Evolutionary conservation across 2,797 vertebrate species (phyloP), one percentile per base, ranked within the genome.

Genomic region (Menidia menidia): DNA sequence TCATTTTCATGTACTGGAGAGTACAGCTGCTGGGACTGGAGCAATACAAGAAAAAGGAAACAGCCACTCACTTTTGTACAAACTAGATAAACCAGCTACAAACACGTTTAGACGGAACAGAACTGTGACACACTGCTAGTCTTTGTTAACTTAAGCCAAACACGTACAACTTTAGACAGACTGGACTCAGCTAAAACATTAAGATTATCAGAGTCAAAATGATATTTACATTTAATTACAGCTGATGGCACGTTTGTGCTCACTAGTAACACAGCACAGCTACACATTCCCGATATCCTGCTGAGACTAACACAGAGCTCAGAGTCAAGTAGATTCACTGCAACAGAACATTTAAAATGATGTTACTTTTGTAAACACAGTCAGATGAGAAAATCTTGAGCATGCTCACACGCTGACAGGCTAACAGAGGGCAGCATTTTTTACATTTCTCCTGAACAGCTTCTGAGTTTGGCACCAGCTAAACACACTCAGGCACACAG

Each of bases 191-290:
- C 71, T 80, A 82, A 75, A 45, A 85, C 70, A 73, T 51, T 60
- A 67, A 64, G 42, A 63, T 80, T 76, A 80, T 77, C 71, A 66
- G 60, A 80, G 71, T 77, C 77, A 68, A 65, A 66, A 43, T 60
- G 63, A 47, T 91, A 90, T 92, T 80, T 89, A 92, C 87, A 92
- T 60, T 64, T 72, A 64, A 73, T 83, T 89, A 87, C 83, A 87
- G 48, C 68, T 52, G 53, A 88, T 81, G 66, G 69, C 53, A 80
- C 68, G 77, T 75, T 87, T 91, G 87, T 87, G 89, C 89, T 90
- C 87, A 55, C 84, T 71, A 78, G 44, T 64, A 71, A 87, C 80
- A 85, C 71, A 56, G 74, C 71, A 85, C 78, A 64, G 73, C 47
- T 76, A 71, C 76, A 87, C 64, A 57, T 4, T 80, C 62, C 48